These are phyloP conservation scores for Oostethus manadensis DNA, from an alignment of 2,113 vertebrate species.

Conservation along the genomic window DNA sequence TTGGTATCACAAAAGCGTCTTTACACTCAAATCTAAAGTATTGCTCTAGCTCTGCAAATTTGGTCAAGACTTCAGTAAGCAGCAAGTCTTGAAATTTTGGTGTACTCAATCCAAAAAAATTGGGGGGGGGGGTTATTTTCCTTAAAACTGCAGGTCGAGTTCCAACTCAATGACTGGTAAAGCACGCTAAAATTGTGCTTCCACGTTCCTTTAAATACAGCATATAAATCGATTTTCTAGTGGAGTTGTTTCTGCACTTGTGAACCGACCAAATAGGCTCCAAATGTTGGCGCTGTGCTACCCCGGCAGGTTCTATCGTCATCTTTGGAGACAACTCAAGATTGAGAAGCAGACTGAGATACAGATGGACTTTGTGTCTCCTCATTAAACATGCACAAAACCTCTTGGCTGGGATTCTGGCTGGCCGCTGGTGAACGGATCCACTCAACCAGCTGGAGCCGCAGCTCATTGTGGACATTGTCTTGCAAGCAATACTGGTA, in stretches of 20 bases:
- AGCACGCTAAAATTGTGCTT: too few species aligned
- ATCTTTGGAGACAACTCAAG: constrained; percentile 44
- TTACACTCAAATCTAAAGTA: too few species aligned
- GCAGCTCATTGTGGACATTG: constrained; percentile 33
- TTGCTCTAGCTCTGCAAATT: too few species aligned
- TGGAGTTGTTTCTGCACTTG: not conserved
- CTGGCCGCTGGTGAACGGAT: constrained; percentile 52
- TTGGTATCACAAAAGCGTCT: too few species aligned
- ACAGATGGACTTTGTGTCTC: constrained; percentile 62
- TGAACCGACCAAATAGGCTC: not conserved
- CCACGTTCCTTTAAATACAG: too few species aligned
- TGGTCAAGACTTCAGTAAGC: too few species aligned
- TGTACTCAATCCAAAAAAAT: too few species aligned
- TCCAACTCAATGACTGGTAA: too few species aligned
- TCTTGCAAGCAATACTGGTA: constrained; percentile 39
- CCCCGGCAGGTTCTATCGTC: constrained; percentile 6
- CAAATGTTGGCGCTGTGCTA: not conserved
- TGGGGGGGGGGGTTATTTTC: too few species aligned
- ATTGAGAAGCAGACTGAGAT: constrained; percentile 59
- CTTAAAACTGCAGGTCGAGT: too few species aligned
- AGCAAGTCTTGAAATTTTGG: too few species aligned
- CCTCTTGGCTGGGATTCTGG: constrained; percentile 57
- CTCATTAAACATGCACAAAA: constrained; percentile 65
- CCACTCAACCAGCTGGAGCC: constrained; percentile 60
- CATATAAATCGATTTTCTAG: too few species aligned